A percentile compares a stretch with the other conserved stretches of the same genome.
Conservation (phyloP, 2,888 invertebrate species). For the Drosophila prostipennis region DNA sequence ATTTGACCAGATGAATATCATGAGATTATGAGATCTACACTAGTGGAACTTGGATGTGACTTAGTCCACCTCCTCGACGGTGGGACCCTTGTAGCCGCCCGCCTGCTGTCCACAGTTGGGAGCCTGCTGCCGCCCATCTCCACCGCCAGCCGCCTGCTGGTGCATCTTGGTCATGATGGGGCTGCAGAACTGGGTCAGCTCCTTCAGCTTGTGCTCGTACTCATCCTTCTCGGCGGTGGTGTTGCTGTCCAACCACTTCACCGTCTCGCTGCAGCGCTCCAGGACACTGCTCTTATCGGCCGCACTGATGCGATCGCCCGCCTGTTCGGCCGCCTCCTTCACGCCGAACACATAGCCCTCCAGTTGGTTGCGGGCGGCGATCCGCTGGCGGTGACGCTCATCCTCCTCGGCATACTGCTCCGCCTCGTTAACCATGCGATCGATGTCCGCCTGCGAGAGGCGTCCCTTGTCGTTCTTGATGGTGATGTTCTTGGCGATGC, state of each 20-base stretch:
- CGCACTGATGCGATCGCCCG: constrained; percentile 85
- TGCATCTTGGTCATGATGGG: constrained; percentile 85
- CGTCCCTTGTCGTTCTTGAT: constrained; percentile 94
- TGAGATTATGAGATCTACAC: constrained; percentile 18
- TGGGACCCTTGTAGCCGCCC: constrained; percentile 51
- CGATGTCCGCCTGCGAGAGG: constrained; percentile 92
- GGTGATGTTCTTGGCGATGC: constrained; percentile 86
- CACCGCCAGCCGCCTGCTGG: constrained; percentile 58
- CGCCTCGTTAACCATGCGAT: constrained; percentile 91
- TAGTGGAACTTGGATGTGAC: neutral
- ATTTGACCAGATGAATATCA: constrained; percentile 1
- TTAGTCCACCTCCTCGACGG: constrained; percentile 62
- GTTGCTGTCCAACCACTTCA: constrained; percentile 91
- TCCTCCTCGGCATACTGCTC: constrained; percentile 91
- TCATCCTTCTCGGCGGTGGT: constrained; percentile 91
- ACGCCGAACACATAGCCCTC: constrained; percentile 89
- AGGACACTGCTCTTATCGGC: constrained; percentile 46
- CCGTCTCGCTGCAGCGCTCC: constrained; percentile 87
- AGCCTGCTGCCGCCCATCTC: constrained; percentile 86
- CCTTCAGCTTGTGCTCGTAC: constrained; percentile 86
- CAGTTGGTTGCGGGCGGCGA: constrained; percentile 89
- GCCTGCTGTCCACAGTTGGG: constrained; percentile 37
- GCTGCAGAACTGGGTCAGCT: constrained; percentile 83
- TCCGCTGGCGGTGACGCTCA: constrained; percentile 88
- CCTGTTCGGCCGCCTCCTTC: constrained; percentile 88